Conservation (phyloP, 2,888 invertebrate genomes). For the Asteroscopus sphinx region DNA sequence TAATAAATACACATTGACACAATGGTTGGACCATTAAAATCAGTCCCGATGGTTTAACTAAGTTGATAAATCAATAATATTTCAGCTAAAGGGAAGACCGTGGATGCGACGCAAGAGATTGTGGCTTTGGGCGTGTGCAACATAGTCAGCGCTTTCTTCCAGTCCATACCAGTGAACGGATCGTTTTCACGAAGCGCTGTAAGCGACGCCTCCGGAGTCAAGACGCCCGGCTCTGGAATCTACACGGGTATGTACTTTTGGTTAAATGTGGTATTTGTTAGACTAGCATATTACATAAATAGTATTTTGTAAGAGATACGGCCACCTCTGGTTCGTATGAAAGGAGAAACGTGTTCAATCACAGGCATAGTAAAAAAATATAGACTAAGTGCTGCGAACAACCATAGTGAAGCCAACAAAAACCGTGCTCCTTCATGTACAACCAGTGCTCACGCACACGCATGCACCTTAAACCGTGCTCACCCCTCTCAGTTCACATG, state of each 20-base stretch:
- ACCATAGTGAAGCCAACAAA: too few species aligned
- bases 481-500: too few species aligned
- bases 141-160: conserved; percentile 93
- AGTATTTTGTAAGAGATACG: conserved; percentile 17
- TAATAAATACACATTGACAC: conserved; percentile 56
- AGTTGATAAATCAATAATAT: conserved; percentile 60
- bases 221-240: conserved; percentile 93
- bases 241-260: conserved; percentile 90
- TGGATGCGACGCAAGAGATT: conserved; percentile 95
- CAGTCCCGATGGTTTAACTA: conserved; percentile 63
- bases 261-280: conserved; percentile 25
- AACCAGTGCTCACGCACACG: too few species aligned
- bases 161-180: conserved; percentile 94
- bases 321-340: conserved; percentile 1
- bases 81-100: conserved; percentile 91
- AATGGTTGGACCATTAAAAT: conserved; percentile 56
- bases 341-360: conserved; percentile 25
- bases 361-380: too few species aligned
- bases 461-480: too few species aligned
- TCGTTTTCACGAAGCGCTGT: conserved; percentile 94
- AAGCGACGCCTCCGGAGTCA: conserved; percentile 94
- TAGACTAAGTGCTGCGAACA: too few species aligned
- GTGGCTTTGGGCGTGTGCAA: conserved; percentile 94
- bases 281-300: conserved; percentile 16
- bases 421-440: too few species aligned